Conservation (phyloP, 2,888 invertebrate genomes). For the Embidobia sp. region DNA sequence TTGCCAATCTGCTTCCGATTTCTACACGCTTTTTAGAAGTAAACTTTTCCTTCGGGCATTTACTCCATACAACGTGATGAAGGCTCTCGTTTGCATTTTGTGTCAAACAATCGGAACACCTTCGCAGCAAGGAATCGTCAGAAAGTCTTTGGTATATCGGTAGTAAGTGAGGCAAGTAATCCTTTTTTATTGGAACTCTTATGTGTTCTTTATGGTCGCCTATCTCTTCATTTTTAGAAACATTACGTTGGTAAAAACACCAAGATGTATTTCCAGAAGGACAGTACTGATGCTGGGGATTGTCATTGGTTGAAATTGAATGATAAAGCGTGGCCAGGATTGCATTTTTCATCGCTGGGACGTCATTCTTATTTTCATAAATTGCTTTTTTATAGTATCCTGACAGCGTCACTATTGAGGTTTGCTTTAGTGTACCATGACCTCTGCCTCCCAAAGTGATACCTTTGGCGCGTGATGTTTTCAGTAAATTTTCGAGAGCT, state of each 20-base stretch:
- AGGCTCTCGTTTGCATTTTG: slow-evolving; percentile 10
- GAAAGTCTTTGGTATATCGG: slow-evolving; percentile 22
- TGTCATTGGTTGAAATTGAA: slow-evolving; percentile 41
- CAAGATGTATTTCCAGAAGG: slow-evolving; percentile 14
- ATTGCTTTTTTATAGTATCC: slow-evolving; percentile 7
- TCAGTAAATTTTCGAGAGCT: slow-evolving; percentile 1
- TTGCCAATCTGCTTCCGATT: slow-evolving; percentile 2
- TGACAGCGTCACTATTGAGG: background rate
- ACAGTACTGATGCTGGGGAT: slow-evolving; percentile 27
- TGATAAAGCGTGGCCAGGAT: slow-evolving; percentile 29
- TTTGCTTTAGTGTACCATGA: slow-evolving; percentile 4
- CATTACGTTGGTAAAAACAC: slow-evolving; percentile 42
- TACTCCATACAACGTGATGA: slow-evolving; percentile 9
- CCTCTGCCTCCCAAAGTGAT: slow-evolving; percentile 6
- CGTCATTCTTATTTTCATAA: background rate
- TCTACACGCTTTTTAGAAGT: slow-evolving; percentile 15
- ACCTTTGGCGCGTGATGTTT: background rate
- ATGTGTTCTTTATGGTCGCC: slow-evolving; percentile 8
- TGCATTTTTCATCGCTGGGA: background rate
- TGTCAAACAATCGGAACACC: background rate
- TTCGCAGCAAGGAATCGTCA: slow-evolving; percentile 1
- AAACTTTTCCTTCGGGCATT: slow-evolving; percentile 14
- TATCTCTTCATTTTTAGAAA: slow-evolving; percentile 10
- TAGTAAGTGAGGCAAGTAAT: background rate
- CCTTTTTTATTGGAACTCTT: slow-evolving; percentile 4